Evolutionary conservation across 2,113 vertebrate species (phyloP), one percentile per base, ranked within the genome.

Genomic region (Hydrolagus affinis): DNA sequence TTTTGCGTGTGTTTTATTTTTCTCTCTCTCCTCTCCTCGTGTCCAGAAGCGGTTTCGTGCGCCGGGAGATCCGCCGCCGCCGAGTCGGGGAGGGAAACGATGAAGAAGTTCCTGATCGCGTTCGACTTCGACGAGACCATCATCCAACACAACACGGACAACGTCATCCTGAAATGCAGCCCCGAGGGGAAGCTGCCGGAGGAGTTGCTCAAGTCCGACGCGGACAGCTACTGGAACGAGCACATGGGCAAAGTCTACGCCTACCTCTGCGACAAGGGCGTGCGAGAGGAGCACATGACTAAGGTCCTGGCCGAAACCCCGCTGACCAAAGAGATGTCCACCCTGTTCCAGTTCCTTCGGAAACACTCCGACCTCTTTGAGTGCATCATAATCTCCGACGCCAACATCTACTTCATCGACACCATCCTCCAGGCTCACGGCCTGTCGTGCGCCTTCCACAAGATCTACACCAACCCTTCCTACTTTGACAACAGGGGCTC

Each of bases 51-150:
- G 66, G 44, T 44, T 68, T 83, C 66, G 76, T 78, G n/a, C 19
- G 11, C 60, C 32, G 25, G 15, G 19, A 83, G 28, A 8, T 30
- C 23, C 30, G 57, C n/a, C n/a, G n/a, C n/a, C n/a, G n/a, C n/a
- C n/a, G n/a, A 23, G 15, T 62, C 2, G 15, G 30, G n/a, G n/a
- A n/a, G n/a, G n/a, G n/a, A n/a, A 64, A 83, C 30, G 66, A 87
- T 93, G 0, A 95, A 94, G 21, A 94, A 90, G 14, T 96, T 95
- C 91, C 93, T 99, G 86, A 94, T 99, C 70, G 91, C 96, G 89
- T 99, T 99, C 0, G 98, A 99, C 89, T 99, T 99, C 0, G 98
- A 99, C 0, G 96, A 98, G 93, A 99, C 98, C 25, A 94, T 99
- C 85, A 91, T 98, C 89, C 94, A 97, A 0, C 97, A 98, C 87